These are phyloP conservation scores for Paracentrotus lividus DNA, from an alignment of 53 echinoderm and acorn worm genomes.

Conservation along the genomic window DNA sequence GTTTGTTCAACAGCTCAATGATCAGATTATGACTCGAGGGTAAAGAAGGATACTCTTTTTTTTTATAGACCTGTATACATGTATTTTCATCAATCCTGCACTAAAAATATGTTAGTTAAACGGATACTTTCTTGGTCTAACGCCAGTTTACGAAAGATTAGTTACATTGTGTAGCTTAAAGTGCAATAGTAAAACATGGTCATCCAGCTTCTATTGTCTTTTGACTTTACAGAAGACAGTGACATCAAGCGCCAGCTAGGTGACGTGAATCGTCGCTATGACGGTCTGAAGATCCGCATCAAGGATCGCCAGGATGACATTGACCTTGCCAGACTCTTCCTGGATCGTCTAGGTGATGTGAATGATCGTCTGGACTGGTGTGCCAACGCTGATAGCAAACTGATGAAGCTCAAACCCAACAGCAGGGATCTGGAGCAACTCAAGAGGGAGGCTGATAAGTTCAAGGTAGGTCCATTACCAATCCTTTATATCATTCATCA, in stretches of 20 bases:
- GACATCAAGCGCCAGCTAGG: constrained; percentile 90
- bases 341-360: constrained; percentile 89
- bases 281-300: constrained; percentile 84
- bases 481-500: too few relatives aligned
- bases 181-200: not conserved
- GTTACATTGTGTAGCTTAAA: too few relatives aligned
- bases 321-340: constrained; percentile 84
- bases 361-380: constrained; percentile 97
- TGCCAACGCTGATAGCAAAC: constrained; percentile 84
- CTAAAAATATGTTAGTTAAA: too few relatives aligned
- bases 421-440: constrained; percentile 92
- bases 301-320: constrained; percentile 93
- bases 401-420: constrained; percentile 91
- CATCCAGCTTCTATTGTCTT: not conserved
- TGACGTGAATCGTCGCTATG: constrained; percentile 88
- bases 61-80: too few relatives aligned
- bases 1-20: too few relatives aligned
- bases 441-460: constrained; percentile 85
- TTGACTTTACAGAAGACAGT: constrained; percentile 77
- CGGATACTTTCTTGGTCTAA: too few relatives aligned
- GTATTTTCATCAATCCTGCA: too few relatives aligned
- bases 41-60: too few relatives aligned
- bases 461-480: constrained; percentile 83
- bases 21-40: too few relatives aligned
- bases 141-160: too few relatives aligned